Percentiles rank a stretch among this genome's conserved stretches.
Conservation (phyloP, 2,797 vertebrate species). For the Macropus fuliginosus region DNA sequence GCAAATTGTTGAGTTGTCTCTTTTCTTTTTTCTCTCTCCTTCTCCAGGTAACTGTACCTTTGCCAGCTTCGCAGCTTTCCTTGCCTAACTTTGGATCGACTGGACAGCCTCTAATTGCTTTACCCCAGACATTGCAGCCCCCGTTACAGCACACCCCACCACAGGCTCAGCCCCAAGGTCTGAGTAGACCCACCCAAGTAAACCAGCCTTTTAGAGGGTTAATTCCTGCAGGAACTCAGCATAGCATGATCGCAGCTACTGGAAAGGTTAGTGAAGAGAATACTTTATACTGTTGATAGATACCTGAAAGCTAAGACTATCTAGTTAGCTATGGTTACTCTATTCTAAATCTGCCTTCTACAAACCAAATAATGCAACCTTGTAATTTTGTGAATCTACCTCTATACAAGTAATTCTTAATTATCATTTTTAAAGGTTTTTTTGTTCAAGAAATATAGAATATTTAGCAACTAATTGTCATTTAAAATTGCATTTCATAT, state of each 20-base stretch:
- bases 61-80: constrained; percentile 95
- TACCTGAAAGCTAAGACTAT: background rate
- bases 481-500: background rate
- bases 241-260: constrained; percentile 94
- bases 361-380: background rate
- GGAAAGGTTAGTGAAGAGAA: constrained; percentile 89
- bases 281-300: background rate
- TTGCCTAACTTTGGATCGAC: constrained; percentile 95
- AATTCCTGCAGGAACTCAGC: constrained; percentile 92
- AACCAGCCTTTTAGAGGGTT: constrained; percentile 94
- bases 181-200: constrained; percentile 92
- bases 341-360: background rate
- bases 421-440: background rate
- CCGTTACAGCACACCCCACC: constrained; percentile 91
- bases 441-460: background rate
- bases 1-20: constrained; percentile 58
- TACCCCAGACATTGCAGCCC: constrained; percentile 91
- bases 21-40: constrained; percentile 33
- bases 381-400: background rate
- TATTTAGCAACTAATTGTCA: background rate
- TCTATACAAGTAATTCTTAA: background rate
- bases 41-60: constrained; percentile 92
- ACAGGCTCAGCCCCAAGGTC: constrained; percentile 92
- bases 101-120: constrained; percentile 94
- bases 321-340: background rate